These are phyloP conservation scores for Heliconius hewitsoni DNA, from an alignment of 1,140 invertebrate species.

Conservation along the genomic window DNA sequence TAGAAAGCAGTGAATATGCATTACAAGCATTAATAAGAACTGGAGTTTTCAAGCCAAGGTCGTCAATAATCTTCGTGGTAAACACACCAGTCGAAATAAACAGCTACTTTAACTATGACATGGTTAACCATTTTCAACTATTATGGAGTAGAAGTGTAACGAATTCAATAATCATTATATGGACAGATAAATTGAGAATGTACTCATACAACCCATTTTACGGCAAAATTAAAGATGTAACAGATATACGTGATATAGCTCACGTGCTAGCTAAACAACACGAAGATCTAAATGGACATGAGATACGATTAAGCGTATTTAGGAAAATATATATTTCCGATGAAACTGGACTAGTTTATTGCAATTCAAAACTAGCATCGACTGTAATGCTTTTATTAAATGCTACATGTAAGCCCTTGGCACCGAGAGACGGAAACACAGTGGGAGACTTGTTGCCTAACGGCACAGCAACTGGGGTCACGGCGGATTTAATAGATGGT, in stretches of 20 bases:
- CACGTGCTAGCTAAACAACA: conserved; percentile 54
- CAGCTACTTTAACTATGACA: conserved; percentile 60
- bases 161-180: conserved; percentile 67
- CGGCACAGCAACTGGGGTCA: conserved; percentile 70
- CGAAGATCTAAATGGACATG: conserved; percentile 59
- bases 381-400: conserved; percentile 65
- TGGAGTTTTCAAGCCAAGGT: conserved; percentile 72
- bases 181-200: conserved; percentile 53
- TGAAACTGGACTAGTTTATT: conserved; percentile 56
- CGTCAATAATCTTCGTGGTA: conserved; percentile 68
- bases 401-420: conserved; percentile 61
- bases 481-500: conserved; percentile 66
- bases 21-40: conserved; percentile 63
- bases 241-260: conserved; percentile 52
- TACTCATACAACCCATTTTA: conserved; percentile 69
- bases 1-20: conserved; percentile 58
- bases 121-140: conserved; percentile 64
- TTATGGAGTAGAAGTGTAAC: conserved; percentile 65
- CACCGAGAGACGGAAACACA: conserved; percentile 64
- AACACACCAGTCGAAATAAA: conserved; percentile 58
- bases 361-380: conserved; percentile 55
- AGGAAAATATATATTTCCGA: conserved; percentile 60
- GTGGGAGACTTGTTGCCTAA: conserved; percentile 68
- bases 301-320: conserved; percentile 66
- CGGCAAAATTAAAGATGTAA: conserved; percentile 63